A percentile compares a stretch with the other conserved stretches of the same genome.
Conservation (phyloP, 2,113 vertebrate species). For the Machaerirhynchus nigripectus region DNA sequence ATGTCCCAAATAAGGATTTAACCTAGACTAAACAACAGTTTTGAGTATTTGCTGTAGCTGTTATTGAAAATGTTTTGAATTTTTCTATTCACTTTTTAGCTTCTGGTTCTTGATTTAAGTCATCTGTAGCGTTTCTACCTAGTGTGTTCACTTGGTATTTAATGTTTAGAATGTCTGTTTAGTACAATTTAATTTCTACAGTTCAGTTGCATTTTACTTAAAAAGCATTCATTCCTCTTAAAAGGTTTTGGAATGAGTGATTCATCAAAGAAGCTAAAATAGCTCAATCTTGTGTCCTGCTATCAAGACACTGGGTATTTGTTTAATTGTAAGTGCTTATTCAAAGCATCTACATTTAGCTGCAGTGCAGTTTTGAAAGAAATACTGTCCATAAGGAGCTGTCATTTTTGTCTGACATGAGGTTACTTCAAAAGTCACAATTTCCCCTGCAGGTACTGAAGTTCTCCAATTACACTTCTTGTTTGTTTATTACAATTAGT, state of each 20-base stretch:
- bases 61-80: neutral
- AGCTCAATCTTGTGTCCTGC: neutral
- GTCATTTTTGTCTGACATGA: neutral
- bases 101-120: conserved; percentile 10
- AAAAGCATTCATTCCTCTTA: neutral
- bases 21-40: conserved; percentile 25
- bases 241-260: neutral
- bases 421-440: neutral
- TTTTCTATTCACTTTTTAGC: neutral
- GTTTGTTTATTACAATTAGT: neutral
- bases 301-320: neutral
- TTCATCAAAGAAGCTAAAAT: neutral
- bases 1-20: conserved; percentile 3
- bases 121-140: neutral
- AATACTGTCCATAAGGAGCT: neutral
- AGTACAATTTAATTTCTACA: neutral
- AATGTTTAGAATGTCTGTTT: neutral
- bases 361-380: neutral
- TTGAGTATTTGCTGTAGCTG: neutral
- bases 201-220: neutral
- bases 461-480: neutral
- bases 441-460: neutral
- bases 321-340: neutral
- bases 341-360: neutral
- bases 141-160: neutral